Evolutionary conservation across 2,797 vertebrate genomes (phyloP).

Genomic region (Danio kyathit): DNA sequence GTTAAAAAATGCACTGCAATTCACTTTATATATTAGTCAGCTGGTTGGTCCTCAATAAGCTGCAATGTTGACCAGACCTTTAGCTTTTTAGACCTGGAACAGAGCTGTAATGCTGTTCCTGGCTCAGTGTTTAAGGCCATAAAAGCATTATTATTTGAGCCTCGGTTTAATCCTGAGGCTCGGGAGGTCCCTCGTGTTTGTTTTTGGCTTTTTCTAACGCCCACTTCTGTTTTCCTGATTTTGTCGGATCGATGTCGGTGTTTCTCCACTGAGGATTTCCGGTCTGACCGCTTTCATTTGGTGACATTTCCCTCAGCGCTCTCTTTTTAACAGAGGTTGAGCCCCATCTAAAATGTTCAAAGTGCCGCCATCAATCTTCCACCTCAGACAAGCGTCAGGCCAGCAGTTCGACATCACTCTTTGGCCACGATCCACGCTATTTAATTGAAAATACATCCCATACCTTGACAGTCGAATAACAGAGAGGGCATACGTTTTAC

Average conservation of each 20-base stretch:
- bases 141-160: conserved; percentile 22
- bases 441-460: conserved; percentile 39
- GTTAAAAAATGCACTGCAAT: not conserved
- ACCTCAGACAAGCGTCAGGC: conserved; percentile 53
- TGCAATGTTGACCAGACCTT: not conserved
- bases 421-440: conserved; percentile 3
- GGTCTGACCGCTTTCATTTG: conserved; percentile 54
- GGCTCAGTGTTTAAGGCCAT: conserved; percentile 9
- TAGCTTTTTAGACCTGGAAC: conserved; percentile 15
- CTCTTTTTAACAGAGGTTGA: conserved; percentile 55
- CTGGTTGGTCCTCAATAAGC: not conserved
- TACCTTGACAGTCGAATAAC: conserved; percentile 37
- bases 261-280: conserved; percentile 60
- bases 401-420: conserved; percentile 26
- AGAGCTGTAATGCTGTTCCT: not conserved
- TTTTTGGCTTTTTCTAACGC: conserved; percentile 51
- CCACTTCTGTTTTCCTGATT: conserved; percentile 60
- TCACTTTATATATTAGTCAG: not conserved
- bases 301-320: conserved; percentile 68
- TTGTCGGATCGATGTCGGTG: conserved; percentile 57
- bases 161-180: conserved; percentile 11
- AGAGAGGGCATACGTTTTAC: conserved; percentile 34
- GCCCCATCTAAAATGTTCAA: conserved; percentile 65
- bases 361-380: conserved; percentile 59
- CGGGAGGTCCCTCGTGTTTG: conserved; percentile 51